These are phyloP conservation scores for Clytia hemisphaerica DNA, from an alignment of 30 jellyfish, hydroid and myxozoan genomes.

Conservation along the genomic window DNA sequence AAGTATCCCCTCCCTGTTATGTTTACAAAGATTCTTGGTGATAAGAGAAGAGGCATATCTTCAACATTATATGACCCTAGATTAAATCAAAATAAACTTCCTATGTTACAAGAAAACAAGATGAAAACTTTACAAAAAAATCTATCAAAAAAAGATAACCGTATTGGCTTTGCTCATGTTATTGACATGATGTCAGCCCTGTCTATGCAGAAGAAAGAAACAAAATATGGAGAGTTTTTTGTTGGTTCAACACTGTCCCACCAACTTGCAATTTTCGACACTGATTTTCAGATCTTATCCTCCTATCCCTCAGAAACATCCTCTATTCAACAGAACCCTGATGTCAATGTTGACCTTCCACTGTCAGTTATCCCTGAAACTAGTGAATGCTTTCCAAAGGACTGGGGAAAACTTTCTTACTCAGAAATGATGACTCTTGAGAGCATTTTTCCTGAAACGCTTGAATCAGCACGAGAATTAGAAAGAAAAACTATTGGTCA, in stretches of 20 bases:
- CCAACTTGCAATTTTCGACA: too few relatives aligned
- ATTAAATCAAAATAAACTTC: background rate
- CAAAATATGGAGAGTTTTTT: conserved; percentile 12
- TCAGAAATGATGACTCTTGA: background rate
- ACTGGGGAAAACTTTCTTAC: conserved; percentile 12
- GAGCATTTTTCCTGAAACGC: background rate
- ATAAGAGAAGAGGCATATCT: conserved; percentile 34
- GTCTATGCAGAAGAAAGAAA: background rate
- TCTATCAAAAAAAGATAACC: conserved; percentile 16
- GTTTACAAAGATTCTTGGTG: conserved; percentile 19
- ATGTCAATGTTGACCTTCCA: too few relatives aligned
- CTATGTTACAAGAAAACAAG: background rate
- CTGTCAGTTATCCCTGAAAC: too few relatives aligned
- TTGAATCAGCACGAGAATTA: conserved; percentile 6
- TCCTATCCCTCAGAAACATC: too few relatives aligned
- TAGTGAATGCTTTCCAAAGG: too few relatives aligned
- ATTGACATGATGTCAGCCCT: too few relatives aligned
- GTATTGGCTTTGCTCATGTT: conserved; percentile 26
- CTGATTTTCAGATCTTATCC: too few relatives aligned
- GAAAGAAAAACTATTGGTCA: conserved; percentile 27
- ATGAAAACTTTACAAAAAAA: conserved; percentile 15
- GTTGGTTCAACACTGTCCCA: conserved; percentile 31
- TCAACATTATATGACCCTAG: conserved; percentile 34
- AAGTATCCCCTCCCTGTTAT: conserved; percentile 28
- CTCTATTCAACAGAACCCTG: too few relatives aligned